Evolutionary conservation across 1,140 invertebrate genomes (phyloP), one percentile per base, ranked within the genome.

Genomic region (Gyrodactylus bullatarudis): DNA sequence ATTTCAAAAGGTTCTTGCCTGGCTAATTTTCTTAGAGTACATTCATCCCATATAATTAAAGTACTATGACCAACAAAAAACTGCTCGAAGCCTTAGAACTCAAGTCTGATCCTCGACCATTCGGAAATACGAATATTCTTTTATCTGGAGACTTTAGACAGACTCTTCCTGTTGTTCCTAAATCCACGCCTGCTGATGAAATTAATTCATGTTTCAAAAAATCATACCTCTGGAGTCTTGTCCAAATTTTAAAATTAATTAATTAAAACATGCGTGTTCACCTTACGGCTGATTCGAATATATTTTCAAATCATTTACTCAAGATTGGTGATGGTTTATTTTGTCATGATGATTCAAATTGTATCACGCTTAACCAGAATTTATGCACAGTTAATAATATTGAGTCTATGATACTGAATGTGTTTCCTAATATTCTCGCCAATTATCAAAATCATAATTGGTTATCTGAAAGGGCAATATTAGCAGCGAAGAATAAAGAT

Each of bases 21-120:
- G 23, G 34, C 22, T 19, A 68, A 23, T 20, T 20, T 27, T 0
- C 20, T 74, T 1, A 27, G 26, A 68, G 23, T n/a, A n/a, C 23
- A 25, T 22, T 73, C n/a, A 74, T 74, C 1, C 22, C 73, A 34
- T 74, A 71, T 70, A 69, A 74, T 73, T 23, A 74, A 73, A 25
- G 26, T n/a, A 26, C 74, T 23, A 73, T 73, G 26, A n/a, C 27
- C 23, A 70, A 8, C 8, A 8, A 23, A n/a, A 69, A 69, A 69
- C 68, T 69, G 2, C 21, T 8, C n/a, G 34, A 54, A n/a, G n/a
- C n/a, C n/a, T n/a, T n/a, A n/a, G n/a, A n/a, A n/a, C n/a, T n/a
- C n/a, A n/a, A n/a, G n/a, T n/a, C n/a, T n/a, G n/a, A n/a, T n/a
- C n/a, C n/a, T n/a, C n/a, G n/a, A n/a, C n/a, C n/a, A n/a, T n/a